Conservation (phyloP, 1,140 invertebrate genomes). For the Cyrtorhinus lividipennis region DNA sequence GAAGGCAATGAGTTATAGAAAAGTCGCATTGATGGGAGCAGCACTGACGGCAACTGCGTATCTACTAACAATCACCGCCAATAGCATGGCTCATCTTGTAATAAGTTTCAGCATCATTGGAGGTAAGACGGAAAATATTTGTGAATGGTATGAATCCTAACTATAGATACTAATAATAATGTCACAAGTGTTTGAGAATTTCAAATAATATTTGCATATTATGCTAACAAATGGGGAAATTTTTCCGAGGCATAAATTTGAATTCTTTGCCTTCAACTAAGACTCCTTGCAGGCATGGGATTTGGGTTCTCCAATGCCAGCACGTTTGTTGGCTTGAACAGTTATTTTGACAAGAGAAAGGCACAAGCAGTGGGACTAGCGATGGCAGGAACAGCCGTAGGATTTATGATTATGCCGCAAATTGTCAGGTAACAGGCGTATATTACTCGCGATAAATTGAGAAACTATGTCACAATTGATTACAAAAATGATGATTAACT, state of each 20-base stretch:
- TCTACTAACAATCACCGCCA: constrained; percentile 46
- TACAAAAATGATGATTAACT: too few species aligned
- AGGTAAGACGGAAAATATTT: constrained; percentile 35
- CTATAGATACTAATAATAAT: too few species aligned
- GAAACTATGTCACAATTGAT: too few species aligned
- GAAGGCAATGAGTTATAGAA: constrained; percentile 38
- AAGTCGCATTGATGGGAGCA: constrained; percentile 38
- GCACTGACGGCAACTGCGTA: constrained; percentile 38
- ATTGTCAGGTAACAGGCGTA: constrained; percentile 29
- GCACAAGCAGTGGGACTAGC: constrained; percentile 60
- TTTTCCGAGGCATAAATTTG: too few species aligned
- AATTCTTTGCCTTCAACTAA: too few species aligned
- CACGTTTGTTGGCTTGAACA: constrained; percentile 34
- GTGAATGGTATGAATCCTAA: too few species aligned
- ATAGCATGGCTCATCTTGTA: constrained; percentile 53
- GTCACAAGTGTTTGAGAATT: too few species aligned
- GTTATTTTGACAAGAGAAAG: constrained; percentile 54
- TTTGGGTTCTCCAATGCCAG: constrained; percentile 46
- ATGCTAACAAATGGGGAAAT: too few species aligned
- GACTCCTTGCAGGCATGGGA: too few species aligned
- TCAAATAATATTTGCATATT: too few species aligned
- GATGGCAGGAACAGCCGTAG: constrained; percentile 57
- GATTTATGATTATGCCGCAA: constrained; percentile 57
- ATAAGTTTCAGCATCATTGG: constrained; percentile 59
- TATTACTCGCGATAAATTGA: too few species aligned